Base-by-base conservation (phyloP, 2,113 vertebrate species). In the Tachycineta bicolor region DNA sequence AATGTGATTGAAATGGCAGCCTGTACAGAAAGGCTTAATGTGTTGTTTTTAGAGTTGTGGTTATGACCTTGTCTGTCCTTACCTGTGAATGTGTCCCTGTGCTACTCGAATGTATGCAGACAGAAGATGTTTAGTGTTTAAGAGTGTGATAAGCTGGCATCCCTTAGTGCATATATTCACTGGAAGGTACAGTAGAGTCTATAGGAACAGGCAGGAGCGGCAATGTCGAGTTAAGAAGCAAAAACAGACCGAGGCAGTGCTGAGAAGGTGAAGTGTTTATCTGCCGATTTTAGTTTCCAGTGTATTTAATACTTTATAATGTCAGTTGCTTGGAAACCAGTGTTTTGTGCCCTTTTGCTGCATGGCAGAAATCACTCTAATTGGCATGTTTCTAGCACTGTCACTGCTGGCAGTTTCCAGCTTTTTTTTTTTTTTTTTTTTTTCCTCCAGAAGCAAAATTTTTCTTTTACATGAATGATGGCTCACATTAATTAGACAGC, bases 321-420 rank as follows among this genome's bases (percentile, higher is more conserved):
- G 97, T 97, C 96, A 96, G 98, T 98, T 98, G 98, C 98, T 97
- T 98, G 97, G 98, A 98, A 98, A 98, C 98, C 93, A 76, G 91
- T 95, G 91, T 95, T 96, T 96, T 96, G 94, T 95, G 97, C 94
- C 86, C 95, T 96, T 96, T 94, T 97, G 95, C 97, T 93, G 96
- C 88, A 81, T 95, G 97, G 91, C 97, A 96, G 96, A 96, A 96
- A 93, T 92, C 95, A 88, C 95, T 98, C 89, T 98, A 97, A 97
- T 97, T 97, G 94, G 91, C 94, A 68, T 83, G 76, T 94, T 95
- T 94, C 96, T 93, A 93, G 91, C 58, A 49, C 86, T 90, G 90
- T 93, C 92, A 95, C 92, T 95, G 60, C 85, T 65, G 92, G 87
- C 86, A 89, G 70, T 94, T 93, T 95, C 86, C 63, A 87, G 78